Evolutionary conservation across 2,888 invertebrate genomes (phyloP).

Genomic region (Amblyjoppa proteus): DNA sequence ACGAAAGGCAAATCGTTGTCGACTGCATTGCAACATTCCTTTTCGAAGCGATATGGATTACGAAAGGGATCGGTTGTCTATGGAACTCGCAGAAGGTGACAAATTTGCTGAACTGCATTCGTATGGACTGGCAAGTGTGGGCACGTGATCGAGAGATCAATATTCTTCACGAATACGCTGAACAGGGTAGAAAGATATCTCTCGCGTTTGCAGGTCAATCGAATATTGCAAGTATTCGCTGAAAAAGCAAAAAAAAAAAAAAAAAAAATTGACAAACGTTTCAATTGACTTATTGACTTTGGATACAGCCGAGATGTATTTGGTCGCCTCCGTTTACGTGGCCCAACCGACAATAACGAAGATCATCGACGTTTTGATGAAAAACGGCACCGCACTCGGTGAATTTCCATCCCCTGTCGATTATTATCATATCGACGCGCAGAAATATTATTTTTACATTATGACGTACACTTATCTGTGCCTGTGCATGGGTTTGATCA

Average conservation of each 20-base stretch:
- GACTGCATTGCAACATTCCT: too few species aligned
- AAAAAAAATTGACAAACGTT: neutral
- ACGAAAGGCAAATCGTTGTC: too few species aligned
- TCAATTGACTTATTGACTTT: neutral
- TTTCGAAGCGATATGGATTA: too few species aligned
- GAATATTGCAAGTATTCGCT: neutral
- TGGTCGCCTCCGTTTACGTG: neutral
- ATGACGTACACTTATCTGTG: too few species aligned
- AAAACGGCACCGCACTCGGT: slow-evolving; percentile 1
- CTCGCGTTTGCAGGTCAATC: neutral
- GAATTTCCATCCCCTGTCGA: slow-evolving; percentile 38
- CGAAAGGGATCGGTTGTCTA: too few species aligned
- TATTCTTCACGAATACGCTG: neutral
- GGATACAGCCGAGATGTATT: neutral
- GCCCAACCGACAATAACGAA: neutral
- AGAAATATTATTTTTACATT: slow-evolving; percentile 26
- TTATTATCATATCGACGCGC: slow-evolving; percentile 11
- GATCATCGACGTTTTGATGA: too few species aligned
- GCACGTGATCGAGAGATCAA: neutral
- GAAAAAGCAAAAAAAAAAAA: too few species aligned
- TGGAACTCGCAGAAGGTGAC: too few species aligned
- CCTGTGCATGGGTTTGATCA: neutral
- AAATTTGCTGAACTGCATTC: too few species aligned
- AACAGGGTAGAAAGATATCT: neutral
- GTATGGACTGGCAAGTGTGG: neutral